Base-by-base conservation (phyloP, 2,888 invertebrate species). In the Callimorpha dominula region DNA sequence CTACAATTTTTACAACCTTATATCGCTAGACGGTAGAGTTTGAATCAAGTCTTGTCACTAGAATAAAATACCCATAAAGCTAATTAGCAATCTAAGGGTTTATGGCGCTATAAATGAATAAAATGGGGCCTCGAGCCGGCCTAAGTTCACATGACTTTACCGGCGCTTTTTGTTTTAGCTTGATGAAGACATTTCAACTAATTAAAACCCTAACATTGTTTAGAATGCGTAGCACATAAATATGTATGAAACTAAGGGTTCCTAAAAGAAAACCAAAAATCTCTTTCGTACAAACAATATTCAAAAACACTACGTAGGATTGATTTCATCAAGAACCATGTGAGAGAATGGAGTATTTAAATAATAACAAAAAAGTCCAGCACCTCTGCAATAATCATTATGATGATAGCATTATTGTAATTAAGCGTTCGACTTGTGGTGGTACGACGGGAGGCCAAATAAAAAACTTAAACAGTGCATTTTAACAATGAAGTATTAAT, bases 41-140 rank as follows among this genome's bases (percentile, higher is more conserved):
- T 81, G 79, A 82, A 81, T 81, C 80, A 79, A 84, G 82, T 85
- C 86, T 86, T 89, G 90, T 89, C 88, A 89, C 87, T 79, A 83
- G 87, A 90, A 91, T 92, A 90, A 91, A 91, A 92, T 85, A 80
- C 78, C 87, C 89, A 91, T 94, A 93, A 93, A 94, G 89, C 91
- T 94, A 93, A 95, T 94, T 94, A 95, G 93, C 90, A 90, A 94
- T 92, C 89, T 89, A 91, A 91, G 87, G 86, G 89, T 94, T 93
- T 95, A 95, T 87, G 89, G 88, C 76, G 86, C 85, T 77, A 87
- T 94, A 95, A 94, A 94, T 92, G 91, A 92, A 94, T 93, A 93
- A 94, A 94, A 89, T 88, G 85, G 86, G 84, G 60, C 79, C 85
- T 85, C 83, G 80, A 81, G 74, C 81, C 79, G 81, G 72, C 81